These are phyloP conservation scores for Nephrotoma guestfalica DNA, from an alignment of 2,888 invertebrate species.

Conservation along the genomic window DNA sequence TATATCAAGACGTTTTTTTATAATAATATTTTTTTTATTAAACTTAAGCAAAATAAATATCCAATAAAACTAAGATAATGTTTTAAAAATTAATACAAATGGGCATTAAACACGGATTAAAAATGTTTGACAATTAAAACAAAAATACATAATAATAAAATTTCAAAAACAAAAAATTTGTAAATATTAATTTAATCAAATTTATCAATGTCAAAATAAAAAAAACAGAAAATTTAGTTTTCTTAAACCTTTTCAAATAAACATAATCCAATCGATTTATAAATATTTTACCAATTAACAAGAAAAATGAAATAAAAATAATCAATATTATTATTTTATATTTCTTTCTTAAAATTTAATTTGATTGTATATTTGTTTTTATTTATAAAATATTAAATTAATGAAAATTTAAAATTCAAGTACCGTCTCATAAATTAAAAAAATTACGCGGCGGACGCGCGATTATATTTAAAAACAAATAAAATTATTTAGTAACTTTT, in stretches of 20 bases:
- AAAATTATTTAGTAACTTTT: background rate
- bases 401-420: background rate
- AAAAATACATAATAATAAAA: background rate
- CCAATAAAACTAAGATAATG: background rate
- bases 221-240: background rate
- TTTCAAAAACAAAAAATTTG: background rate
- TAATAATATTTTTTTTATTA: background rate
- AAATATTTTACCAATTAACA: background rate
- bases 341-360: background rate
- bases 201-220: background rate
- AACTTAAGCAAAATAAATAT: background rate
- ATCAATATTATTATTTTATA: background rate
- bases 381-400: background rate
- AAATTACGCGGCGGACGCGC: background rate
- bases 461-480: background rate
- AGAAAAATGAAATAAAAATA: background rate
- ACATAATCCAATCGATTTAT: background rate
- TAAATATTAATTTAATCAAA: background rate
- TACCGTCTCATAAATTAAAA: background rate
- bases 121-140: background rate
- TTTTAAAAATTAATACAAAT: background rate
- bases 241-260: background rate
- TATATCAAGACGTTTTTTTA: background rate
- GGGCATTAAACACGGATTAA: background rate
- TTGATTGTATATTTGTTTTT: background rate